Percentiles rank a stretch among this genome's conserved stretches.
Evolutionary conservation across 2,797 vertebrate species (phyloP).

Genomic region (Periophthalmus magnuspinnatus): DNA sequence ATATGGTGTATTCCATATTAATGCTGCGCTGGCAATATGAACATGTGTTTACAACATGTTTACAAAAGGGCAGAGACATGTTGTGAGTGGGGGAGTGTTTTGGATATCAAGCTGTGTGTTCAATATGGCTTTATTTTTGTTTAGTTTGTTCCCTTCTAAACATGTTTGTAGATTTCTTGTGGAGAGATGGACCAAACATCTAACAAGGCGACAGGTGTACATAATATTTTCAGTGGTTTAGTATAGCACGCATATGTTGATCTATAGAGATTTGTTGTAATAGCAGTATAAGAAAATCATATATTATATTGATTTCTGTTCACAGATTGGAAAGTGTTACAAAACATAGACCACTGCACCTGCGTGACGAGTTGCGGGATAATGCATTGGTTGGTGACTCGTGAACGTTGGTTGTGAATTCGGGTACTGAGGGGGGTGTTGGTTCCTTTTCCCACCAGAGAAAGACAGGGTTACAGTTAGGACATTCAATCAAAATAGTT

Average conservation of each 20-base stretch:
- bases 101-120: constrained; percentile 51
- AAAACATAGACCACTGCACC: constrained; percentile 54
- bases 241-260: neutral
- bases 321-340: neutral
- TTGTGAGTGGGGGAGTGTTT: constrained; percentile 52
- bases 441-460: constrained; percentile 55
- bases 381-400: constrained; percentile 53
- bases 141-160: neutral
- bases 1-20: constrained; percentile 36
- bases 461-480: neutral
- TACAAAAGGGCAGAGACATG: constrained; percentile 39
- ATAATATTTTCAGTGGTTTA: neutral
- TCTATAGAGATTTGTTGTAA: too few relatives aligned
- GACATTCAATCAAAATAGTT: neutral
- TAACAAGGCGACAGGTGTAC: neutral
- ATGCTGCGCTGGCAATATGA: constrained; percentile 32
- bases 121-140: constrained; percentile 8
- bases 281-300: neutral
- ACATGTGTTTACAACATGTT: constrained; percentile 29
- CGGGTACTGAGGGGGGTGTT: constrained; percentile 50
- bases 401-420: constrained; percentile 54
- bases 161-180: neutral
- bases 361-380: constrained; percentile 68
- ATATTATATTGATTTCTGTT: neutral
- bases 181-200: neutral